Evolutionary conservation across 2,113 vertebrate genomes (phyloP).

Genomic region (Eleginops maclovinus): DNA sequence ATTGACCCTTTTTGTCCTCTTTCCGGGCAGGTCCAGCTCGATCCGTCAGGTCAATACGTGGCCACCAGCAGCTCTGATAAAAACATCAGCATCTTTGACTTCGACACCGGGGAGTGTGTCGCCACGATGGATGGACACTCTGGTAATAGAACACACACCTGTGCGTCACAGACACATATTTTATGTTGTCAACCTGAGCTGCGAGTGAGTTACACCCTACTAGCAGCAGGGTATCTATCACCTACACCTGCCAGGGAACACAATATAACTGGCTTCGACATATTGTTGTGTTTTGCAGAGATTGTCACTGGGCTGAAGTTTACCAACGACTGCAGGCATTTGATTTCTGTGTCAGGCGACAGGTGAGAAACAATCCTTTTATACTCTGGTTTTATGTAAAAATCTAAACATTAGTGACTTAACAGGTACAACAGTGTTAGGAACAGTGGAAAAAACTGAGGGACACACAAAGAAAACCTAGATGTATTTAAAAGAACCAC

Average conservation of each 20-base stretch:
- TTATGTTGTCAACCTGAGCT: conserved; percentile 6
- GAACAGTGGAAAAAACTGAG: too few relatives aligned
- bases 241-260: not conserved
- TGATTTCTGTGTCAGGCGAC: conserved; percentile 98
- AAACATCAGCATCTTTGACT: conserved; percentile 96
- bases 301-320: conserved; percentile 97
- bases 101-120: conserved; percentile 93
- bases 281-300: conserved; percentile 81
- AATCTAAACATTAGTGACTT: too few relatives aligned
- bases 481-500: too few relatives aligned
- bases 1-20: conserved; percentile 8
- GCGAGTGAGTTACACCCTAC: conserved; percentile 12
- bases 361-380: conserved; percentile 83
- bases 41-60: conserved; percentile 95
- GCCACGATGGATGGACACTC: conserved; percentile 97
- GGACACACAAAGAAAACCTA: too few relatives aligned
- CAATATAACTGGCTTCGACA: not conserved
- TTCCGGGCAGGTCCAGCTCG: conserved; percentile 90
- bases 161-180: not conserved
- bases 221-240: not conserved
- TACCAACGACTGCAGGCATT: conserved; percentile 94
- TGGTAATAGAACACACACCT: conserved; percentile 79
- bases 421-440: too few relatives aligned
- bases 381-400: too few relatives aligned
- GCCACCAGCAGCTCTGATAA: conserved; percentile 97